Conservation (phyloP, 2,113 vertebrate genomes). For the Leptodactylus fuscus region DNA sequence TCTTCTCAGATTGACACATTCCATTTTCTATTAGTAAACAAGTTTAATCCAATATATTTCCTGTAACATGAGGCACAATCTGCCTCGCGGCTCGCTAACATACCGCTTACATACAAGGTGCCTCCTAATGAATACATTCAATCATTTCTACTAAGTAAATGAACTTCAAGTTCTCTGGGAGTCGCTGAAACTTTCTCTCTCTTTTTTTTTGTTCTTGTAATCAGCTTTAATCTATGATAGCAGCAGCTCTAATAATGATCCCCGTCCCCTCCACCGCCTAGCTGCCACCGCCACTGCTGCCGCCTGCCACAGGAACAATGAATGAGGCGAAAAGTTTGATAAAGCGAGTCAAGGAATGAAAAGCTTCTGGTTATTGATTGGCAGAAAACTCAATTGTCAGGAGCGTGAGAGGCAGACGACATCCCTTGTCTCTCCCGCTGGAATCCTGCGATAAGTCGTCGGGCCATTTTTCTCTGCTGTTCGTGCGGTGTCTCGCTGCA, state of each 20-base stretch:
- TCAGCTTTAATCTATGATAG: slow-evolving; percentile 24
- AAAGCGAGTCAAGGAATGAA: slow-evolving; percentile 26
- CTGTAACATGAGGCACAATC: too few species aligned
- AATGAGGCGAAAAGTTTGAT: slow-evolving; percentile 45
- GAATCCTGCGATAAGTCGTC: slow-evolving; percentile 51
- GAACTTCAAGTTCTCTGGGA: background rate
- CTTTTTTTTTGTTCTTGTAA: background rate
- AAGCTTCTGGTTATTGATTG: slow-evolving; percentile 51
- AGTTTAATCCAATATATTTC: too few species aligned
- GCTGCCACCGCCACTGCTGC: background rate
- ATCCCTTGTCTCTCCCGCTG: slow-evolving; percentile 42
- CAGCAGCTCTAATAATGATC: slow-evolving; percentile 6
- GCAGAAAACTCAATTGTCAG: slow-evolving; percentile 54
- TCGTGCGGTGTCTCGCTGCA: slow-evolving; percentile 46
- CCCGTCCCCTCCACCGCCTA: background rate
- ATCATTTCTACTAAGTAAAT: background rate
- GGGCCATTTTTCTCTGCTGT: slow-evolving; percentile 40
- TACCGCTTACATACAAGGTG: background rate
- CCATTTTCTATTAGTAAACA: too few species aligned
- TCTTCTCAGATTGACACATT: too few species aligned
- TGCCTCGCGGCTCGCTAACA: too few species aligned
- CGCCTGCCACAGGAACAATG: slow-evolving; percentile 43
- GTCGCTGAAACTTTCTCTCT: background rate
- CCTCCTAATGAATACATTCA: too few species aligned
- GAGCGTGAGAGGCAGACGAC: slow-evolving; percentile 37